Conservation (phyloP, 2,113 vertebrate species). For the Tetraodon nigroviridis region DNA sequence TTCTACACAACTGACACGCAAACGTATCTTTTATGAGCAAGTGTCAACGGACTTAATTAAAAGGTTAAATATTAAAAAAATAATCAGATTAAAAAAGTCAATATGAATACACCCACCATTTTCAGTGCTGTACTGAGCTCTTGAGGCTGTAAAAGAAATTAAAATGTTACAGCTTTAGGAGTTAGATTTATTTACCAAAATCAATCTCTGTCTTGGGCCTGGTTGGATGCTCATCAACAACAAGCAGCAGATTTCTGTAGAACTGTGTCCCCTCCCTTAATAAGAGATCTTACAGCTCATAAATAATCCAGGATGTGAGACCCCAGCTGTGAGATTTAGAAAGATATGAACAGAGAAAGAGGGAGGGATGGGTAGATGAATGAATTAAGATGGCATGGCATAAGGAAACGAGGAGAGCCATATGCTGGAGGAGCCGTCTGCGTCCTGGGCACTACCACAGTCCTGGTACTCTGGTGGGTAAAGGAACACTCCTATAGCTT, state of each 20-base stretch:
- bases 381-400: conserved; percentile 17
- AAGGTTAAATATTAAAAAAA: neutral
- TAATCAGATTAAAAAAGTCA: neutral
- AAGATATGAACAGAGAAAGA: conserved; percentile 25
- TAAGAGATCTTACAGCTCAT: conserved; percentile 66
- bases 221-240: conserved; percentile 20
- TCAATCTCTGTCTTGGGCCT: neutral
- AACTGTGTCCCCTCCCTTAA: conserved; percentile 48
- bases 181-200: neutral
- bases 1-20: conserved; percentile 16
- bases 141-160: conserved; percentile 78
- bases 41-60: too few relatives aligned
- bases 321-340: conserved; percentile 52
- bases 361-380: conserved; percentile 21
- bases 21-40: neutral
- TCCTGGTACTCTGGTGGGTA: too few relatives aligned
- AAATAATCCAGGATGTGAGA: conserved; percentile 68
- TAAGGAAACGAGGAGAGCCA: neutral
- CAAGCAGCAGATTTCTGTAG: conserved; percentile 24
- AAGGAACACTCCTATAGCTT: neutral
- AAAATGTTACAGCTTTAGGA: neutral
- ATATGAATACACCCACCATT: conserved; percentile 79
- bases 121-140: conserved; percentile 83
- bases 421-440: neutral
- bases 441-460: too few relatives aligned